Percentiles rank a stretch among this genome's conserved stretches.
Conservation (phyloP, 2,888 invertebrate genomes). For the Metopia argyrocephala region DNA sequence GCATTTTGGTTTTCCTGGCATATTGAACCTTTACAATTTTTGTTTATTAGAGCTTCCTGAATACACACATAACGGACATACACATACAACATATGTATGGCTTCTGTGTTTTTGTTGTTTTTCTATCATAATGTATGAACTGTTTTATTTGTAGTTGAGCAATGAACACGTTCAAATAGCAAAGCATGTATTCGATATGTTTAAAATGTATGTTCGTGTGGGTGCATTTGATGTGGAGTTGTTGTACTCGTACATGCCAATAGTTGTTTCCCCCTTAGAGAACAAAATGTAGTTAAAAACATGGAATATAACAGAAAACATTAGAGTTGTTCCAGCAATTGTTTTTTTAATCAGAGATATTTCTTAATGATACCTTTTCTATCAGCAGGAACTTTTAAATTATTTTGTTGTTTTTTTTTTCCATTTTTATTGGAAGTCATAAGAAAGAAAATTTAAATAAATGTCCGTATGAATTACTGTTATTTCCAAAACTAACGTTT, state of each 20-base stretch:
- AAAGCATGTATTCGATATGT: not conserved
- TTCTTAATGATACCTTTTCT: not conserved
- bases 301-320: not conserved
- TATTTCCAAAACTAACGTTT: no score
- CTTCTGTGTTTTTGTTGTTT: constrained; percentile 34
- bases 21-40: constrained; percentile 75
- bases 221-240: constrained; percentile 9
- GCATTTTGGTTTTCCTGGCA: constrained; percentile 67
- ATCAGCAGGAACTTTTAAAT: not conserved
- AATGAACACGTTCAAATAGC: not conserved
- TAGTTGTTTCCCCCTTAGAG: constrained; percentile 9
- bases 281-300: constrained; percentile 5
- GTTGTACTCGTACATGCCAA: constrained; percentile 3
- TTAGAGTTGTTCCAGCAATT: not conserved
- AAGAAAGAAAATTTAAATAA: no score
- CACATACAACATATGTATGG: not conserved
- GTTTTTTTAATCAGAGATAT: not conserved
- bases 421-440: no score
- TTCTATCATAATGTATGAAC: constrained; percentile 74
- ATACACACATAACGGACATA: not conserved
- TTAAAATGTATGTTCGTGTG: not conserved
- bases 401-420: not conserved
- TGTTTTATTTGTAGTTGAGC: constrained; percentile 12
- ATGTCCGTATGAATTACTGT: no score
- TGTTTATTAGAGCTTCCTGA: constrained; percentile 61